Evolutionary conservation across 2,888 invertebrate genomes (phyloP).

Genomic region (Mythimna impura): DNA sequence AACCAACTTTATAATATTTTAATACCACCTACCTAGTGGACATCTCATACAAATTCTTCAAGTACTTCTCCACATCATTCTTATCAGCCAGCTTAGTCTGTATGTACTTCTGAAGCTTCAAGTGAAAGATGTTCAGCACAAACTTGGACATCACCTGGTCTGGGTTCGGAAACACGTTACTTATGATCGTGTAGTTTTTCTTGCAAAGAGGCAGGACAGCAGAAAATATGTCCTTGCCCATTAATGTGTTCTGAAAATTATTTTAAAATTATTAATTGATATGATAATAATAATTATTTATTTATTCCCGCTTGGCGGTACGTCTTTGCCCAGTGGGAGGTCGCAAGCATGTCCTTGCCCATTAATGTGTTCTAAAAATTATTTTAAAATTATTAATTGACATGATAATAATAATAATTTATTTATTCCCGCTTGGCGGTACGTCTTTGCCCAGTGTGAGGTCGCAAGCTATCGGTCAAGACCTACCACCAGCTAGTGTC

Average conservation of each 20-base stretch:
- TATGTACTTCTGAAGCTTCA: constrained; percentile 96
- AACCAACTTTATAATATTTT: neutral
- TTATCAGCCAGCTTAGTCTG: constrained; percentile 95
- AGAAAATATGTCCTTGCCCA: constrained; percentile 97
- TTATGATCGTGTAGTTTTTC: constrained; percentile 95
- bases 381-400: too few relatives aligned
- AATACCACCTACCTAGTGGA: constrained; percentile 94
- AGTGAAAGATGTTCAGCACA: constrained; percentile 98
- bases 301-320: too few relatives aligned
- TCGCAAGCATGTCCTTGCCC: too few relatives aligned
- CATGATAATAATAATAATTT: too few relatives aligned
- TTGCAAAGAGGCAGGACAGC: constrained; percentile 97
- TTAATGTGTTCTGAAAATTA: constrained; percentile 93
- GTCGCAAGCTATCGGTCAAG: too few relatives aligned
- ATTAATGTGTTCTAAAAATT: too few relatives aligned
- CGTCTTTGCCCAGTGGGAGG: too few relatives aligned
- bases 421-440: too few relatives aligned
- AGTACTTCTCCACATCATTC: constrained; percentile 96
- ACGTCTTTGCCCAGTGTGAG: too few relatives aligned
- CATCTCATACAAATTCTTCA: constrained; percentile 96
- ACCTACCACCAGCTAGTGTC: too few relatives aligned
- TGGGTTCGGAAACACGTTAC: constrained; percentile 98
- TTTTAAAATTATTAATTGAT: neutral
- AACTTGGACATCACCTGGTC: constrained; percentile 99
- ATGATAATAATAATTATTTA: too few relatives aligned